These are phyloP conservation scores for Drosophila erecta DNA, from an alignment of 1,140 invertebrate genomes.

Conservation along the genomic window DNA sequence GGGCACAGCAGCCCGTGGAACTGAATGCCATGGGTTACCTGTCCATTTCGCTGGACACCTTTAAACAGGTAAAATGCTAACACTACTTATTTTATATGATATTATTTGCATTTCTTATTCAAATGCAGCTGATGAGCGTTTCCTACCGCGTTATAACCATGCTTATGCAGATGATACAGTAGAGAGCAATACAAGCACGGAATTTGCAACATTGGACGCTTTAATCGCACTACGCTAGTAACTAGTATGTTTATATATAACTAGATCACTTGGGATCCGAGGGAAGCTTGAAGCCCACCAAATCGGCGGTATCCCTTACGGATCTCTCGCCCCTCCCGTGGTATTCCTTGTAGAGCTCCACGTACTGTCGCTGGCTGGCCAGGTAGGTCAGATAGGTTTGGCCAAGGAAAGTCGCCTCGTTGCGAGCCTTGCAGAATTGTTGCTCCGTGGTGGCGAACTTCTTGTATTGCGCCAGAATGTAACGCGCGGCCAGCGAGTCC, in stretches of 20 bases:
- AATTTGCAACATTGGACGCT: conserved; percentile 28
- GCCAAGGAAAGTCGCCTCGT: conserved; percentile 90
- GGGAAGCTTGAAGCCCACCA: conserved; percentile 94
- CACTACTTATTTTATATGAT: background rate
- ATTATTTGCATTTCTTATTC: too few species aligned
- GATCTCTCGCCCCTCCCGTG: conserved; percentile 91
- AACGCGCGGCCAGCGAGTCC: conserved; percentile 85
- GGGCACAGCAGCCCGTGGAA: conserved; percentile 46
- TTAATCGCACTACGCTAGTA: conserved; percentile 40
- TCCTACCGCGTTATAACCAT: conserved; percentile 60
- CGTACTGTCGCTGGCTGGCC: conserved; percentile 87
- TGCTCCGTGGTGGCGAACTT: conserved; percentile 91
- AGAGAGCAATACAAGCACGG: background rate
- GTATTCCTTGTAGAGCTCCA: conserved; percentile 90
- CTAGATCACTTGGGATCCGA: conserved; percentile 89
- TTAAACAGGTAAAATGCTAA: conserved; percentile 50
- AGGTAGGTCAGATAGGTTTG: conserved; percentile 92
- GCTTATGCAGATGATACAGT: conserved; percentile 53
- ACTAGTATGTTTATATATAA: conserved; percentile 7
- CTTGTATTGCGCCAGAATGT: conserved; percentile 89
- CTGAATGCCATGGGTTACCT: conserved; percentile 53
- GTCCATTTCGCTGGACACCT: conserved; percentile 56
- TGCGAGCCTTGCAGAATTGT: conserved; percentile 91
- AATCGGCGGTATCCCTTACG: conserved; percentile 90
- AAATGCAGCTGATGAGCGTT: conserved; percentile 52